phyloP scores from a whole-genome alignment of 2,113 vertebrate species.

The Prunella fulvescens region DNA sequence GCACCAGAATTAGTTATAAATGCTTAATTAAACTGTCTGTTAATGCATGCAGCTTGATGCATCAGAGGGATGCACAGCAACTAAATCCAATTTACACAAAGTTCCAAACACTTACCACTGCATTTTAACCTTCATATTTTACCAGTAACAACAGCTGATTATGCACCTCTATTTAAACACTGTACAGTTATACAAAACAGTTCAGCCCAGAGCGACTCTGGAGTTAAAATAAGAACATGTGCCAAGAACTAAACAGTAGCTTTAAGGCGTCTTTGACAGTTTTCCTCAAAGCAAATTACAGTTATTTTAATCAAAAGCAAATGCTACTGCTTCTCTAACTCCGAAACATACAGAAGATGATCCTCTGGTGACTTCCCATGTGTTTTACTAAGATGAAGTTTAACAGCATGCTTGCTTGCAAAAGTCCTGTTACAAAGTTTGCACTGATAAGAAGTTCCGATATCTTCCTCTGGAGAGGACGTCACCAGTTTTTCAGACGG shows the following conservation, averaged over 20 bases:
- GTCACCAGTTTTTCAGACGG: constrained; percentile 92
- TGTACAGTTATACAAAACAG: constrained; percentile 87
- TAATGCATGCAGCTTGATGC: constrained; percentile 97
- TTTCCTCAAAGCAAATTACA: constrained; percentile 77
- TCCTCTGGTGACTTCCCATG: constrained; percentile 98
- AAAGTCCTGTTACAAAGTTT: constrained; percentile 99
- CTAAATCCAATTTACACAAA: constrained; percentile 92
- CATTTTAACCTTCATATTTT: constrained; percentile 91
- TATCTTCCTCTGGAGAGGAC: constrained; percentile 89
- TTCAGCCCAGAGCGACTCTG: constrained; percentile 78
- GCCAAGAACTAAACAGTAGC: constrained; percentile 91
- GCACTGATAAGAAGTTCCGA: constrained; percentile 88
- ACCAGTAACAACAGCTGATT: constrained; percentile 86
- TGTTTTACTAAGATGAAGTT: constrained; percentile 99
- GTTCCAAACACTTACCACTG: constrained; percentile 94
- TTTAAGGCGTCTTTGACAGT: constrained; percentile 88
- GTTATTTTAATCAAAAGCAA: constrained; percentile 66
- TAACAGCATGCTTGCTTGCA: constrained; percentile 98
- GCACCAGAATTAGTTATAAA: constrained; percentile 89
- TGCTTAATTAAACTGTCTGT: constrained; percentile 92
- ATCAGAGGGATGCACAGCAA: constrained; percentile 85
- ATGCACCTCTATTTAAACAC: constrained; percentile 85
- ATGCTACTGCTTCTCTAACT: constrained; percentile 97
- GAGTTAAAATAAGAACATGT: constrained; percentile 88
- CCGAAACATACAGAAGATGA: constrained; percentile 95